A percentile compares a stretch with the other conserved stretches of the same genome.
Evolutionary conservation across 2,888 invertebrate genomes (phyloP).

Genomic region (Macrosiphum euphorbiae): DNA sequence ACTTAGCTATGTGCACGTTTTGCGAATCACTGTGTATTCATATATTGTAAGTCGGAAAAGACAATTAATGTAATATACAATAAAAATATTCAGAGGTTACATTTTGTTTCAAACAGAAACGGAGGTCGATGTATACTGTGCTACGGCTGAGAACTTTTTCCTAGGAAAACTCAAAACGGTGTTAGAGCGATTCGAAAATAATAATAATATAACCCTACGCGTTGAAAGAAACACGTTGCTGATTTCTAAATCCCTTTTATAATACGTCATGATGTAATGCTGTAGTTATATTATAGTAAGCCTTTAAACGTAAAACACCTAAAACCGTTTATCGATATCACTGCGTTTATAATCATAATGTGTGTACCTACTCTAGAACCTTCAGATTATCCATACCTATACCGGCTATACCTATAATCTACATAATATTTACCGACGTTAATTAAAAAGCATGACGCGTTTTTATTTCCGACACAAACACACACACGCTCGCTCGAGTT

Average conservation of each 20-base stretch:
- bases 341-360: no score
- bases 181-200: not conserved
- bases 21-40: not conserved
- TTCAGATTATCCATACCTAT: not conserved
- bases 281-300: not conserved
- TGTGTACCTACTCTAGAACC: no score
- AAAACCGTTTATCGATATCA: not conserved
- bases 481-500: not conserved
- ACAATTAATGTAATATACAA: not conserved
- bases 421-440: not conserved
- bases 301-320: not conserved
- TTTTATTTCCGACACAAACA: not conserved
- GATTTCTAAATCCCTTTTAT: not conserved
- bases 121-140: not conserved
- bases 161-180: not conserved
- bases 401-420: not conserved
- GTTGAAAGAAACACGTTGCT: not conserved
- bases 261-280: not conserved
- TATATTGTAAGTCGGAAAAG: not conserved
- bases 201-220: not conserved
- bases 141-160: not conserved
- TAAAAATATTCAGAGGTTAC: not conserved
- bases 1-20: not conserved
- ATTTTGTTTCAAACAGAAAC: not conserved
- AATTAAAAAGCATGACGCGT: slow-evolving; percentile 42